phyloP scores from a whole-genome alignment of 1,140 invertebrate genomes.

The Harlomillsia oculata region DNA sequence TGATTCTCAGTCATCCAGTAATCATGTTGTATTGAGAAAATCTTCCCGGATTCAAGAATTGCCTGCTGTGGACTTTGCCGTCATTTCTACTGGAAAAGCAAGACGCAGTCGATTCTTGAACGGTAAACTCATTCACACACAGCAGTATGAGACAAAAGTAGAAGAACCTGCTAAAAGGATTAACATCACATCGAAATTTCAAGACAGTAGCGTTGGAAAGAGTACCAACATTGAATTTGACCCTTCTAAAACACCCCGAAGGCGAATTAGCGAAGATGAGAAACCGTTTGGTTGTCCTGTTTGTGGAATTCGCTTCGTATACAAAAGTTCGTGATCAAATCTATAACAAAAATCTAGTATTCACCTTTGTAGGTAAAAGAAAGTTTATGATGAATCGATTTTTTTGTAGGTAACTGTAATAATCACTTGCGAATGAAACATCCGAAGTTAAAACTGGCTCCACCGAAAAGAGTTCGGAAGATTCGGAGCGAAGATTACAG shows the following conservation, averaged over 20 bases:
- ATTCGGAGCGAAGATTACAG: conserved; percentile 1
- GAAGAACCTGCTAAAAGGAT: conserved; percentile 5
- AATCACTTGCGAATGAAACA: conserved; percentile 8
- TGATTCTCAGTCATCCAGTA: background rate
- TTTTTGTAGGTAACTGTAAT: conserved; percentile 16
- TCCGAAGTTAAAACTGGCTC: background rate
- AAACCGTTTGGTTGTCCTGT: conserved; percentile 16
- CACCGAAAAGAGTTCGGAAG: background rate
- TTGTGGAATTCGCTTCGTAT: conserved; percentile 5
- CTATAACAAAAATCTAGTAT: too few relatives aligned
- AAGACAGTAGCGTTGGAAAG: background rate
- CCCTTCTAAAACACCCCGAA: conserved; percentile 1
- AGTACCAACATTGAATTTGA: background rate
- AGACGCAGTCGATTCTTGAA: background rate
- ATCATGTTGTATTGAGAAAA: background rate
- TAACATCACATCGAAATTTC: background rate
- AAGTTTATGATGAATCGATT: too few relatives aligned
- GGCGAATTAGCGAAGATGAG: background rate
- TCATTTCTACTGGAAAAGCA: background rate
- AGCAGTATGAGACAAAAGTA: background rate
- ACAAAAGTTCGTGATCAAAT: too few relatives aligned
- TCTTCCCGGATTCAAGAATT: background rate
- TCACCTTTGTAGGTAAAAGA: too few relatives aligned
- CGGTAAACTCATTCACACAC: background rate
- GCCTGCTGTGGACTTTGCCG: background rate